phyloP scores from a whole-genome alignment of 2,797 vertebrate species.

The Crenichthys baileyi region DNA sequence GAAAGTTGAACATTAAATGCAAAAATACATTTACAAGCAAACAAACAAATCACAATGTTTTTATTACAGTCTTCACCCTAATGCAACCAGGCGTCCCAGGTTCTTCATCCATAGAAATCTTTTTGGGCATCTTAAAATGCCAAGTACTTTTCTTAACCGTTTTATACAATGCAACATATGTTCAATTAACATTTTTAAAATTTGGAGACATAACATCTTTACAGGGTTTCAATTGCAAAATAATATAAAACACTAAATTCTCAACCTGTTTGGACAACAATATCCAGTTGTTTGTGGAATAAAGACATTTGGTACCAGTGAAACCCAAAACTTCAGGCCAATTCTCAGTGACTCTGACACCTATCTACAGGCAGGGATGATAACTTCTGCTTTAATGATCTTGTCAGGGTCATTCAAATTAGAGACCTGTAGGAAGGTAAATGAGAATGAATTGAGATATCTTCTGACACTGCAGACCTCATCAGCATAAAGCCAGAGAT shows the following conservation, averaged over 20 bases:
- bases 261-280: neutral
- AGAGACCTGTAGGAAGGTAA: constrained; percentile 70
- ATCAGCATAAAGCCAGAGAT: constrained; percentile 70
- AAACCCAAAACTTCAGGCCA: constrained; percentile 54
- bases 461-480: constrained; percentile 74
- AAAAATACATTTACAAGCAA: neutral
- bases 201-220: neutral
- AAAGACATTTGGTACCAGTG: constrained; percentile 29
- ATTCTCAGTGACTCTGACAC: constrained; percentile 40
- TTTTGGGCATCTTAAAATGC: neutral
- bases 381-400: constrained; percentile 81
- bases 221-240: neutral
- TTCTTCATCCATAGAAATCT: neutral
- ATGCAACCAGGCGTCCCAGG: neutral
- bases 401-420: constrained; percentile 79
- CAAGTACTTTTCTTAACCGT: neutral
- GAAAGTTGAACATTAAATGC: neutral
- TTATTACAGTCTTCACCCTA: neutral
- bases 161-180: neutral
- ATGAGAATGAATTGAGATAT: constrained; percentile 84
- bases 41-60: neutral
- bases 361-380: constrained; percentile 54
- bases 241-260: neutral
- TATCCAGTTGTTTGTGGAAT: neutral
- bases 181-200: neutral